phyloP scores from a whole-genome alignment of 2,113 vertebrate genomes.

The Lepus europaeus region DNA sequence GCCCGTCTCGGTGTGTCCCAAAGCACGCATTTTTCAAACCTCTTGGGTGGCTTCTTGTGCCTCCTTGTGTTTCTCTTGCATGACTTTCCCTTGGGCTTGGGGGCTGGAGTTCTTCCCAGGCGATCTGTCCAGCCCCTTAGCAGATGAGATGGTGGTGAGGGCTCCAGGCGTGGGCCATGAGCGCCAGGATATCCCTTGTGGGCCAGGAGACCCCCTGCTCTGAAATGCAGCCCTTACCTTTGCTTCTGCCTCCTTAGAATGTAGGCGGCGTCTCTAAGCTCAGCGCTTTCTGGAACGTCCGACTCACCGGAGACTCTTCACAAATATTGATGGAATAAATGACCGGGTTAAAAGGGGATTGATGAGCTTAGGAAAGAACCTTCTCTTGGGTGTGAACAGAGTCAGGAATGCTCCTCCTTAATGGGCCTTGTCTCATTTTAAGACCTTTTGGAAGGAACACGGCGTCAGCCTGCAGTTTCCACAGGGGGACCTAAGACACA shows the following conservation, averaged over 20 bases:
- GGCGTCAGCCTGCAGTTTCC: not conserved
- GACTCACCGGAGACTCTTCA: not conserved
- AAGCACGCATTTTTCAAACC: not conserved
- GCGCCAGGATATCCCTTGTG: not conserved
- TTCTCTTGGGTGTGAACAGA: not conserved
- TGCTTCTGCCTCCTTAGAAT: not conserved
- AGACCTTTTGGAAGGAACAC: not conserved
- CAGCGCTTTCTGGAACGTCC: not conserved
- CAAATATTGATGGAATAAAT: not conserved
- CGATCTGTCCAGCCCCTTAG: not conserved
- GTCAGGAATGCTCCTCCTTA: slow-evolving; percentile 33
- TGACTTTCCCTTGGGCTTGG: not conserved
- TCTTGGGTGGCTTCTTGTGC: rapidly evolving
- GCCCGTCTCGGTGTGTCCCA: not conserved
- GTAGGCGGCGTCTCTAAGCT: not conserved
- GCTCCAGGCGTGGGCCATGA: not conserved
- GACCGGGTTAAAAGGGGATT: not conserved
- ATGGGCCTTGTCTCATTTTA: slow-evolving; percentile 47
- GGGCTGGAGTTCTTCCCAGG: not conserved
- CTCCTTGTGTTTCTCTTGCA: not conserved
- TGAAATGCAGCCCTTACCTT: not conserved
- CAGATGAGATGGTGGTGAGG: not conserved
- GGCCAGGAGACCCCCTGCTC: not conserved
- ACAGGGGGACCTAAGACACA: not conserved
- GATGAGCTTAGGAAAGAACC: not conserved